phyloP scores from a whole-genome alignment of 1,140 invertebrate species.

The Orchesella cincta region DNA sequence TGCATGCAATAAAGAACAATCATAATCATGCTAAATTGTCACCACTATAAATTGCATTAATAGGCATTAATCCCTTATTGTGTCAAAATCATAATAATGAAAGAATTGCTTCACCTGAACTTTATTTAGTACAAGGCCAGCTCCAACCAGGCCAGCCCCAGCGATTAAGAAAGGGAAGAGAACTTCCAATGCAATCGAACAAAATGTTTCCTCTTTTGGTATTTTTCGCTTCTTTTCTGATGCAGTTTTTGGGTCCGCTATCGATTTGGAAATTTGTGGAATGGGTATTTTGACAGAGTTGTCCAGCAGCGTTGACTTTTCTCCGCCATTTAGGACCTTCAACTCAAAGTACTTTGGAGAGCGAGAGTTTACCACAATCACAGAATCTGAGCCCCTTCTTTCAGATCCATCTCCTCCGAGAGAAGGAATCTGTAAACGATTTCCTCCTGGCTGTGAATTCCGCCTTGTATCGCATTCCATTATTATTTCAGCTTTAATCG shows the following conservation, averaged over 20 bases:
- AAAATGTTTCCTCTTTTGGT: conserved; percentile 67
- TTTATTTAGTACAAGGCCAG: conserved; percentile 78
- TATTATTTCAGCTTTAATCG: too few relatives aligned
- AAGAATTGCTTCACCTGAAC: too few relatives aligned
- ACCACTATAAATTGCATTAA: conserved; percentile 44
- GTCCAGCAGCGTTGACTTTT: neutral
- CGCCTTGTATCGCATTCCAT: neutral
- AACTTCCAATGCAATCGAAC: conserved; percentile 77
- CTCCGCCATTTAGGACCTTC: neutral
- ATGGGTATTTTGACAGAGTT: neutral
- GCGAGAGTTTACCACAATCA: neutral
- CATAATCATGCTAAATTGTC: neutral
- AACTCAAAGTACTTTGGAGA: neutral
- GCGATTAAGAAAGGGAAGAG: conserved; percentile 88
- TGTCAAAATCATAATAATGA: conserved; percentile 1
- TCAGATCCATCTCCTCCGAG: neutral
- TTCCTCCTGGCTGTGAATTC: conserved; percentile 17
- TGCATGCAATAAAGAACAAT: conserved; percentile 43
- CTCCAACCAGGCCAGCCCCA: conserved; percentile 88
- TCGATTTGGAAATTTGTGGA: neutral
- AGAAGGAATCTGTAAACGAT: neutral
- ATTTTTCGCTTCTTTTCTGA: neutral
- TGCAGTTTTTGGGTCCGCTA: conserved; percentile 4
- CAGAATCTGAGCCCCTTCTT: neutral
- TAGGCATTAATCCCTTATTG: conserved; percentile 36